Evolutionary conservation across 2,113 vertebrate genomes (phyloP).

Genomic region (Columba janthina): DNA sequence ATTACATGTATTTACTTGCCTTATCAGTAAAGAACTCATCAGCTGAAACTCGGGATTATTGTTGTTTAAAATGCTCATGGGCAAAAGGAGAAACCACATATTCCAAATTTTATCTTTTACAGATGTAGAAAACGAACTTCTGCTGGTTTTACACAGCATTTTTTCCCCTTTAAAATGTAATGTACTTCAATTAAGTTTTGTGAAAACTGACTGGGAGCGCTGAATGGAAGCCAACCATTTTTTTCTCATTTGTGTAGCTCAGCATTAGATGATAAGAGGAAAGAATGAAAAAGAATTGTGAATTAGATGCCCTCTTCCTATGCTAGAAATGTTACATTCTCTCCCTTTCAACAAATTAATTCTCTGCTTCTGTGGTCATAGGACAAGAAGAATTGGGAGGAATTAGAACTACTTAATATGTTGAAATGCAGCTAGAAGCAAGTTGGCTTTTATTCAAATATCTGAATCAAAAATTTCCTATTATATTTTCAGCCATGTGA

Average conservation of each 20-base stretch:
- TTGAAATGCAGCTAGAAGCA: neutral
- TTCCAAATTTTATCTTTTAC: slow-evolving; percentile 24
- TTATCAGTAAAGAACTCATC: slow-evolving; percentile 65
- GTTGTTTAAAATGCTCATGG: slow-evolving; percentile 51
- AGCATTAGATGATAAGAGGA: neutral
- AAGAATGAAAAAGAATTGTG: neutral
- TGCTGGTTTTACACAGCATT: neutral
- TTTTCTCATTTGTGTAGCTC: neutral
- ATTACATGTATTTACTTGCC: slow-evolving; percentile 73
- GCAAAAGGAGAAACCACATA: slow-evolving; percentile 20
- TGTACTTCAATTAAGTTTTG: neutral
- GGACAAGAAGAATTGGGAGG: neutral
- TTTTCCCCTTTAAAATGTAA: neutral
- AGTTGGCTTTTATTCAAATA: neutral
- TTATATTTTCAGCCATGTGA: neutral
- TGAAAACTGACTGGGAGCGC: neutral
- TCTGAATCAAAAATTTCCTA: neutral
- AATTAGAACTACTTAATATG: neutral
- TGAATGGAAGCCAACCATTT: neutral
- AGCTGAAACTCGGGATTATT: slow-evolving; percentile 59
- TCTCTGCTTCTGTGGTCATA: neutral
- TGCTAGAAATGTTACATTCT: neutral
- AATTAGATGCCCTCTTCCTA: neutral
- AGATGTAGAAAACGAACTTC: slow-evolving; percentile 18
- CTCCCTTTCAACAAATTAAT: neutral